Conservation (phyloP, 1,140 invertebrate genomes). For the Trichogramma pretiosum region DNA sequence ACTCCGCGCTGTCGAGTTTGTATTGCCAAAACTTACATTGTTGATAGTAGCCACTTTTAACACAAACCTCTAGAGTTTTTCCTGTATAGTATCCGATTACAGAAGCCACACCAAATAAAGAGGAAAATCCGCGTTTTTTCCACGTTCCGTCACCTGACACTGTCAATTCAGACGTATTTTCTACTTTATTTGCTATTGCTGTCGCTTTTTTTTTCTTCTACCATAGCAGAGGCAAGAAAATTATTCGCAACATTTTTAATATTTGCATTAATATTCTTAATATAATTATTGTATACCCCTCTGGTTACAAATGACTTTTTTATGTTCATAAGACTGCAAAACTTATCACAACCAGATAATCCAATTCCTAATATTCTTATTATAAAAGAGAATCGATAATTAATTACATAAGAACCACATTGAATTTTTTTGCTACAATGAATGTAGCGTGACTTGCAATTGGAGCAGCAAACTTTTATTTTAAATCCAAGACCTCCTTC, state of each 20-base stretch:
- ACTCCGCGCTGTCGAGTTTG: neutral
- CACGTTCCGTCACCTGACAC: neutral
- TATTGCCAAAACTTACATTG: neutral
- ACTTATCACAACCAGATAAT: constrained; percentile 6
- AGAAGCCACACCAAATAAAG: neutral
- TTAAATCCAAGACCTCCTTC: constrained; percentile 9
- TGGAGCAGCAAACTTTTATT: constrained; percentile 6
- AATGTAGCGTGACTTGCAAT: neutral
- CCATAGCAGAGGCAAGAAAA: neutral
- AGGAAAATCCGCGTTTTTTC: neutral
- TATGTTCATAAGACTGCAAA: constrained; percentile 8
- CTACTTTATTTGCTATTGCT: no score
- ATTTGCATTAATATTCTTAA: neutral
- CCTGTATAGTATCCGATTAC: constrained; percentile 1
- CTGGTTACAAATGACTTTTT: neutral
- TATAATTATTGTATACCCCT: neutral
- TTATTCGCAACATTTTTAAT: neutral
- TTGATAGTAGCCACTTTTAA: neutral
- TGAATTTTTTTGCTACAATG: neutral
- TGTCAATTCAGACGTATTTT: neutral
- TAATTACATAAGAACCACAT: neutral
- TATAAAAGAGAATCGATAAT: constrained; percentile 5
- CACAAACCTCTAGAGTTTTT: neutral
- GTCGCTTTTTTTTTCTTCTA: neutral
- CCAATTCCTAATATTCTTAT: constrained; percentile 12